Conservation (phyloP, 2,797 vertebrate species). For the Leptatherina wallacei region DNA sequence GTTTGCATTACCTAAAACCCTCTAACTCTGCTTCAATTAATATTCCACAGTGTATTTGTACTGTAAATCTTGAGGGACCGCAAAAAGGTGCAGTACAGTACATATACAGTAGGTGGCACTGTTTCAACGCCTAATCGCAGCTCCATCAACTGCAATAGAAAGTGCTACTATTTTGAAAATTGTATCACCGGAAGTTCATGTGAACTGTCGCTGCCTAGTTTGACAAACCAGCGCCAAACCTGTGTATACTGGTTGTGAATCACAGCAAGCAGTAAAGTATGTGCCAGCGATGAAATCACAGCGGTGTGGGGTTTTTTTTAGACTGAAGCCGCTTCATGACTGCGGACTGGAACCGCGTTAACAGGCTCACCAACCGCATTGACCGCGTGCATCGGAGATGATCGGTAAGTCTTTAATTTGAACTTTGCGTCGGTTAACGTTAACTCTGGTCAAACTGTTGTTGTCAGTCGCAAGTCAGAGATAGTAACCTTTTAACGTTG, state of each 20-base stretch:
- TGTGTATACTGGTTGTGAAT: constrained; percentile 15
- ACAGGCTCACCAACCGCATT: neutral
- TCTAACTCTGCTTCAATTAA: neutral
- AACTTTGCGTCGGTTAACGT: neutral
- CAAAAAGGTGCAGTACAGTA: neutral
- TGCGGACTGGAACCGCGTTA: neutral
- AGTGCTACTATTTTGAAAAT: constrained; percentile 62
- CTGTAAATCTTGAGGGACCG: neutral
- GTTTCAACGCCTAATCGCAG: neutral
- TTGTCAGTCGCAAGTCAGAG: neutral
- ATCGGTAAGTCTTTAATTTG: constrained; percentile 49
- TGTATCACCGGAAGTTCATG: neutral
- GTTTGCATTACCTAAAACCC: neutral
- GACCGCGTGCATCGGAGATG: constrained; percentile 38
- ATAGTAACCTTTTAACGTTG: neutral
- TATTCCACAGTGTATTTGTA: neutral
- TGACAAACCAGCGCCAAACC: constrained; percentile 37
- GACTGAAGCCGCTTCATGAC: neutral
- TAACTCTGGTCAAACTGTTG: neutral
- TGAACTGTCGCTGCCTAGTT: neutral
- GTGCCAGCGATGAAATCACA: neutral
- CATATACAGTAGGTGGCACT: constrained; percentile 37
- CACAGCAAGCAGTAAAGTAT: neutral
- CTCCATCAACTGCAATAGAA: accelerated
- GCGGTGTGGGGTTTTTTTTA: neutral